phyloP scores from a whole-genome alignment of 2,113 vertebrate genomes.

The Cinclus cinclus region DNA sequence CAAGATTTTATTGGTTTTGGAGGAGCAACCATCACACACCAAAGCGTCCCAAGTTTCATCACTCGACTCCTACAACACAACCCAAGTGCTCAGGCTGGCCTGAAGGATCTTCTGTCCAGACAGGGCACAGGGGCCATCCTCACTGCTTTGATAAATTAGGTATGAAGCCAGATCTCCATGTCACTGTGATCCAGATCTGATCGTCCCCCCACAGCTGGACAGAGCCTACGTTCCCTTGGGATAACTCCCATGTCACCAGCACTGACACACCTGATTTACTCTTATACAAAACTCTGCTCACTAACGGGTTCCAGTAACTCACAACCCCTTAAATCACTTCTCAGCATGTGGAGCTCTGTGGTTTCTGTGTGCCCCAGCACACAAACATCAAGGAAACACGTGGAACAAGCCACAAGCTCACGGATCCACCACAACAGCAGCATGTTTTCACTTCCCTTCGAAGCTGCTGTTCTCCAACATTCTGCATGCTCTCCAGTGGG shows the following conservation, averaged over 20 bases:
- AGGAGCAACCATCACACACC: background rate
- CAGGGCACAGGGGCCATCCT: background rate
- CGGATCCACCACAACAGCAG: fast-evolving
- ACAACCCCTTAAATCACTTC: background rate
- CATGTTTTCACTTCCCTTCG: background rate
- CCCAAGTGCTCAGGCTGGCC: background rate
- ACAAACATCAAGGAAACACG: background rate
- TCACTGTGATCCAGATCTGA: background rate
- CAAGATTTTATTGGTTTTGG: background rate
- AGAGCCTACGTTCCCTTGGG: background rate
- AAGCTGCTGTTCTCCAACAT: background rate
- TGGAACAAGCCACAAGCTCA: background rate
- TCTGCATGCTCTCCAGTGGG: background rate
- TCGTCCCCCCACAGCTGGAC: background rate
- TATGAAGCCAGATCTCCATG: background rate
- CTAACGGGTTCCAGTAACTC: background rate
- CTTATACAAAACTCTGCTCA: background rate
- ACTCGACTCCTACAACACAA: background rate
- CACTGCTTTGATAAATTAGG: background rate
- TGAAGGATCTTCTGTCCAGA: background rate
- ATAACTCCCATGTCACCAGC: background rate
- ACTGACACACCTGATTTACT: background rate
- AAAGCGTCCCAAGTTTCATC: background rate
- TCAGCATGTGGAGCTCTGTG: background rate
- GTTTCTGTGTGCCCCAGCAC: background rate